These are phyloP conservation scores for Clivina fossor DNA, from an alignment of 2,888 invertebrate species.

Conservation along the genomic window DNA sequence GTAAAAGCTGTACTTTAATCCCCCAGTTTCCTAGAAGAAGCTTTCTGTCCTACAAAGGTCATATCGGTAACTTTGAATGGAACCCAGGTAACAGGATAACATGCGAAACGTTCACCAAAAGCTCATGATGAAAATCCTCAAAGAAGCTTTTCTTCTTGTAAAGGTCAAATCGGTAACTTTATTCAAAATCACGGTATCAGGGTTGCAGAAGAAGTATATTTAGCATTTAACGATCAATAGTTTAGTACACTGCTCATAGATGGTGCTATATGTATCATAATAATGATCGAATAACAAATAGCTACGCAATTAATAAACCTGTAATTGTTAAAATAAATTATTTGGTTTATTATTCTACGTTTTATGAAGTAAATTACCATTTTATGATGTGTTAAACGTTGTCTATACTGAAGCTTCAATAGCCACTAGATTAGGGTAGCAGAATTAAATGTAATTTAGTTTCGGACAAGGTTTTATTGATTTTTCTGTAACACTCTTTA, in stretches of 20 bases:
- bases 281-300: slow-evolving; percentile 23
- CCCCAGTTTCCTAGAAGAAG: slow-evolving; percentile 17
- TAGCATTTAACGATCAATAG: slow-evolving; percentile 2
- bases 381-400: slow-evolving; percentile 28
- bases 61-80: slow-evolving; percentile 23
- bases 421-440: slow-evolving; percentile 16
- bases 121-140: not conserved
- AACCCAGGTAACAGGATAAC: slow-evolving; percentile 17
- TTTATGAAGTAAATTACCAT: slow-evolving; percentile 25
- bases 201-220: not conserved
- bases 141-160: slow-evolving; percentile 27
- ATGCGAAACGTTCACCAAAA: slow-evolving; percentile 4
- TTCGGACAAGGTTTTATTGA: no score
- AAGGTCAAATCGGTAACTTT: slow-evolving; percentile 32
- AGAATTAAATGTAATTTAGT: no score
- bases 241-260: slow-evolving; percentile 5
- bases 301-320: slow-evolving; percentile 26
- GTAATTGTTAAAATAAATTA: slow-evolving; percentile 24
- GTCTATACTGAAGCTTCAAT: slow-evolving; percentile 16
- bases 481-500: no score
- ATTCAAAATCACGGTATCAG: slow-evolving; percentile 28
- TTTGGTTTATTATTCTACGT: slow-evolving; percentile 22
- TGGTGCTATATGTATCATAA: slow-evolving; percentile 12
- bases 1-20: not conserved
- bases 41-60: slow-evolving; percentile 27